Evolutionary conservation across 2,888 invertebrate species (phyloP), one percentile per base, ranked within the genome.

Genomic region (Antitype chi): DNA sequence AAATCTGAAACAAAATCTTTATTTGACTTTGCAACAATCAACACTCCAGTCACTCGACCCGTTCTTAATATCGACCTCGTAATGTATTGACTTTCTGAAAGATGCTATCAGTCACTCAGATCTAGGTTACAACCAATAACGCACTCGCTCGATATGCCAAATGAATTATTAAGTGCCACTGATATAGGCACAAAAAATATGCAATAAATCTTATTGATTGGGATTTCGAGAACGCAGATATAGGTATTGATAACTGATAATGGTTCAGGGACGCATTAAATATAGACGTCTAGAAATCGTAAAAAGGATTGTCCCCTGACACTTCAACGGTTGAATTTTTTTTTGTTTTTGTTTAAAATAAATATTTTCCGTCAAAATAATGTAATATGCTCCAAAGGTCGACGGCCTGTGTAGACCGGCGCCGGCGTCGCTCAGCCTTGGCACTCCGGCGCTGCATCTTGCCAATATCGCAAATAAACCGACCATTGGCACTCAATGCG

Each of bases 1-100:
- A 98, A 98, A 97, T 98, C 98, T 98, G 97, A 79, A 91, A 91
- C 90, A 91, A 93, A 76, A 82, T 69, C 76, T 81, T 82, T 80
- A 81, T 83, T 89, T 86, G 85, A 70, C 71, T 87, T 82, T 78
- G 76, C 80, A 84, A 82, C 80, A 85, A 74, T 76, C 75, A 80
- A 81, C 80, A 86, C 82, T 76, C 78, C 82, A 64, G 52, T 64
- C 57, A 78, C 80, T 83, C 84, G 77, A 82, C 80, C 86, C 80
- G 81, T 85, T 90, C 87, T 78, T 79, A 70, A 77, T 78, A 84
- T 77, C 88, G 86, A 80, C 86, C 88, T 89, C 88, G 84, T 83
- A 88, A 88, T 85, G 81, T 84, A 85, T 85, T 86, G 89, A 87
- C 88, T 91, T 91, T 90, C 89, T 89, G 90, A 90, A 90, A 91